phyloP scores from a whole-genome alignment of 2,797 vertebrate genomes.

The Heterohyrax brucei region DNA sequence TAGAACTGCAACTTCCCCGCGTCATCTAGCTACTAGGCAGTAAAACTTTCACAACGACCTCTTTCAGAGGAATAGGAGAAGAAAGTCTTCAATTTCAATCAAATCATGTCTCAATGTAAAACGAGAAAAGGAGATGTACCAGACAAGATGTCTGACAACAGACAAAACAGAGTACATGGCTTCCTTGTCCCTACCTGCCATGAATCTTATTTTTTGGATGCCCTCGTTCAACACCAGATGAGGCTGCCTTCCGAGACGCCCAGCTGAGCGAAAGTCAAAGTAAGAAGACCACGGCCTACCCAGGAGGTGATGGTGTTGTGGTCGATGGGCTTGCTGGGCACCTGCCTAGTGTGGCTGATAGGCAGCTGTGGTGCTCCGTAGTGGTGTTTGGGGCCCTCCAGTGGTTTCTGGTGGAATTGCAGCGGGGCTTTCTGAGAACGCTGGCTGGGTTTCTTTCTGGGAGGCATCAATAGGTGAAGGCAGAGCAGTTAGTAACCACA shows the following conservation, averaged over 20 bases:
- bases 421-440: conserved; percentile 91
- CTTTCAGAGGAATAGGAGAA: neutral
- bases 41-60: conserved; percentile 1
- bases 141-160: neutral
- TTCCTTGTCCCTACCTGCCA: neutral
- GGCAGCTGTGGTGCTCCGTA: conserved; percentile 87
- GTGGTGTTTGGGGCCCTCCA: conserved; percentile 90
- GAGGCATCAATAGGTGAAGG: conserved; percentile 93
- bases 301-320: conserved; percentile 89
- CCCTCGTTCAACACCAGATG: neutral
- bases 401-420: conserved; percentile 92
- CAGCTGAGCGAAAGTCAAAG: neutral
- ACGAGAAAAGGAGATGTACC: neutral
- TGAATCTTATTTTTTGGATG: conserved; percentile 36
- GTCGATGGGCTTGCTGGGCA: conserved; percentile 90
- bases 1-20: too few relatives aligned
- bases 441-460: conserved; percentile 89
- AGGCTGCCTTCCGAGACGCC: neutral
- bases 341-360: conserved; percentile 90
- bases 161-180: neutral
- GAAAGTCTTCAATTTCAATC: neutral
- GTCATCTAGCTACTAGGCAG: neutral
- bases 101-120: neutral
- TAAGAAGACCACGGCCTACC: conserved; percentile 89
- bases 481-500: conserved; percentile 85